These are phyloP conservation scores for Cantharis rustica DNA, from an alignment of 2,888 invertebrate genomes.

Conservation along the genomic window DNA sequence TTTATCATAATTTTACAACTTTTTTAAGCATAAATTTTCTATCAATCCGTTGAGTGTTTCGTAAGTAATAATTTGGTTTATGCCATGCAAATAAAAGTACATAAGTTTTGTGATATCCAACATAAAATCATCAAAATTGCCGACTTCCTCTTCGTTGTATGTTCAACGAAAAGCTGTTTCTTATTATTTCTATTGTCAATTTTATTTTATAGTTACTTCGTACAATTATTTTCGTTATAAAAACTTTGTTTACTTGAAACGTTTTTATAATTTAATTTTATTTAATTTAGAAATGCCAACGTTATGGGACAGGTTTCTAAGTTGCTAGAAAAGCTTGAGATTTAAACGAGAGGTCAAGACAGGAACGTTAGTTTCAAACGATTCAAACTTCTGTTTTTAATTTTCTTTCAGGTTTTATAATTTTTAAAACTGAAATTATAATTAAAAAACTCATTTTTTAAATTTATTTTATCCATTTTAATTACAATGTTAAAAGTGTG, in stretches of 20 bases:
- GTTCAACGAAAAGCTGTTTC: not conserved
- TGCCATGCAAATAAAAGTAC: not conserved
- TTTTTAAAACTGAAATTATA: conserved; percentile 1
- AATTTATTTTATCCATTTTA: not conserved
- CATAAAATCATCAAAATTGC: not conserved
- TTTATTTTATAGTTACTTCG: not conserved
- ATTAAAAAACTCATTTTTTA: conserved; percentile 1
- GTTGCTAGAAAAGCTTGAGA: not conserved
- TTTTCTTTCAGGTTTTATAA: not conserved
- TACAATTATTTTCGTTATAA: not conserved
- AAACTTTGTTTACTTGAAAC: not conserved
- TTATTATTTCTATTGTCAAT: not conserved
- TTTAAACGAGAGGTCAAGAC: not conserved
- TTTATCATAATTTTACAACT: not conserved
- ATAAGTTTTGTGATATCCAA: not conserved
- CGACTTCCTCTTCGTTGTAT: not conserved
- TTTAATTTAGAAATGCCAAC: not conserved
- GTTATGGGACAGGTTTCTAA: not conserved
- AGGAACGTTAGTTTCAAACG: not conserved
- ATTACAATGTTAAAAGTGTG: not conserved
- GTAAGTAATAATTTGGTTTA: not conserved
- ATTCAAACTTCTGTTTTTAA: not conserved
- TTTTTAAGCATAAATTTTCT: not conserved
- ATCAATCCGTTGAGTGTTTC: not conserved
- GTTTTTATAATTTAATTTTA: not conserved